Evolutionary conservation across 2,797 vertebrate genomes (phyloP).

Genomic region (Catostomus latipinnis): DNA sequence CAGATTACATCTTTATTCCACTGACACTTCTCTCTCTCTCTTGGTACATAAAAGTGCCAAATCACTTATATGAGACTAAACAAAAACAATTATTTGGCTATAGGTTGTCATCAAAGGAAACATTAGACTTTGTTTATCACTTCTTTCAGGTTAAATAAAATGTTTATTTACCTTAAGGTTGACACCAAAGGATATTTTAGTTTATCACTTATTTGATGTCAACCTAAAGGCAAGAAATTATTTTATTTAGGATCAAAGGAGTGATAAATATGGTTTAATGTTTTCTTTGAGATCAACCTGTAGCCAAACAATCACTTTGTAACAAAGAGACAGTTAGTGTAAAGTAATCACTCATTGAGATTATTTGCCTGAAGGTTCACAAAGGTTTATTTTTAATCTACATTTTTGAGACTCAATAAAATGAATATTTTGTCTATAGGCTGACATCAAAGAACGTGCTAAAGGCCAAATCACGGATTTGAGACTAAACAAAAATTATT

Average conservation of each 20-base stretch:
- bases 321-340: neutral
- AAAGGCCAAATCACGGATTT: neutral
- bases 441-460: neutral
- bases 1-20: neutral
- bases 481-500: neutral
- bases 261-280: too few species aligned
- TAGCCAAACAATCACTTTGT: too few species aligned
- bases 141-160: too few species aligned
- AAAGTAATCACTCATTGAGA: neutral
- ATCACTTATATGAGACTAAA: neutral
- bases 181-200: neutral
- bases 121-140: neutral
- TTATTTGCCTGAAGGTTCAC: neutral
- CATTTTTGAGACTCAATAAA: neutral
- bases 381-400: too few species aligned
- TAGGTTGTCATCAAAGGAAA: neutral
- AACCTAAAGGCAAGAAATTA: too few species aligned
- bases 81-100: neutral
- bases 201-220: too few species aligned
- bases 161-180: too few species aligned
- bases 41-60: neutral
- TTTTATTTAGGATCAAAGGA: too few species aligned
- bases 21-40: neutral
- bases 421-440: neutral
- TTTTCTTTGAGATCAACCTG: too few species aligned